These are phyloP conservation scores for Akabosia matsudoensis DNA, from an alignment of 1,140 invertebrate species.

Conservation along the genomic window DNA sequence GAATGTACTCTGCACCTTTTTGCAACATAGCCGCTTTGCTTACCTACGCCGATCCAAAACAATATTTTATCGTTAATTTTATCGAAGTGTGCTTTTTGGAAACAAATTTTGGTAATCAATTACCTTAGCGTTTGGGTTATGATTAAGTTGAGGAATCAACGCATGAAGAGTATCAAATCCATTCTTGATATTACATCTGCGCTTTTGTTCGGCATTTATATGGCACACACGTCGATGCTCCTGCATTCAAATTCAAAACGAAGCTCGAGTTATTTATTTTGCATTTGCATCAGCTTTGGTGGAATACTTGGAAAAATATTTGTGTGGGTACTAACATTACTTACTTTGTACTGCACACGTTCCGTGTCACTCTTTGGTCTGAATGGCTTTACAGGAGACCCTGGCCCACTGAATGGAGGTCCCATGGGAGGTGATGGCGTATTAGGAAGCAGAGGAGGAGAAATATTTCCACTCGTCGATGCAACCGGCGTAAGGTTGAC, in stretches of 20 bases:
- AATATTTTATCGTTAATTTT: too few relatives aligned
- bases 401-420: constrained; percentile 43
- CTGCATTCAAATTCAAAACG: constrained; percentile 46
- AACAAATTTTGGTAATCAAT: not conserved
- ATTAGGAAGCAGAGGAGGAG: constrained; percentile 41
- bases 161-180: constrained; percentile 92
- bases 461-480: constrained; percentile 36
- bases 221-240: constrained; percentile 77
- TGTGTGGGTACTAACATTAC: not conserved
- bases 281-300: not conserved
- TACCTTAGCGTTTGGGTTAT: constrained; percentile 84
- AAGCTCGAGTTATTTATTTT: not conserved
- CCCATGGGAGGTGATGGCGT: constrained; percentile 47
- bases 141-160: constrained; percentile 86
- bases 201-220: constrained; percentile 96
- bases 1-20: constrained; percentile 93
- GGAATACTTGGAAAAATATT: too few relatives aligned
- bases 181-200: constrained; percentile 94
- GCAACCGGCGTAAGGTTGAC: not conserved
- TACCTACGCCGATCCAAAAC: constrained; percentile 54
- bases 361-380: constrained; percentile 50
- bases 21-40: constrained; percentile 96
- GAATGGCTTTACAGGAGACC: constrained; percentile 48
- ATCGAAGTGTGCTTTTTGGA: too few relatives aligned
- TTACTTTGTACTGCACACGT: constrained; percentile 50